A percentile compares a stretch with the other conserved stretches of the same genome.
Evolutionary conservation across 2,113 vertebrate species (phyloP).

Genomic region (Epinephelus cyanopodus): DNA sequence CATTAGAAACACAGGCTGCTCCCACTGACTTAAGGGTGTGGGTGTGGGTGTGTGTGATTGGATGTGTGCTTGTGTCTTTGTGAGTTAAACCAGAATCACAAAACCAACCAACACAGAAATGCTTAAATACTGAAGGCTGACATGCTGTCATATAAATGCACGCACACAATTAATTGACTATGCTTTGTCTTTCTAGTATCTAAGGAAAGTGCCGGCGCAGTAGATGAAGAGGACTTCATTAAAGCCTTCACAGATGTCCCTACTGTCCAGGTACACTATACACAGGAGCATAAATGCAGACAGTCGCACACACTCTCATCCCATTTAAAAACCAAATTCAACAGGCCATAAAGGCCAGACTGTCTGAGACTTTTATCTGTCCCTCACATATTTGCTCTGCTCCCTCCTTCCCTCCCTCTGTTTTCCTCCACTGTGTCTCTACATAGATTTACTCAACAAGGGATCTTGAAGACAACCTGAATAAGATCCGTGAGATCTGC

Average conservation of each 20-base stretch:
- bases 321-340: background rate
- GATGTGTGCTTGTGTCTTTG: constrained; percentile 15
- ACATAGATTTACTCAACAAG: constrained; percentile 94
- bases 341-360: background rate
- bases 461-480: constrained; percentile 97
- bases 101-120: background rate
- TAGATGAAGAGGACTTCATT: constrained; percentile 97
- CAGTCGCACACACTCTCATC: background rate
- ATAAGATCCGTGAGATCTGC: constrained; percentile 98
- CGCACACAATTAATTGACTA: background rate
- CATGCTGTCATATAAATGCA: background rate
- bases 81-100: constrained; percentile 23
- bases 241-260: constrained; percentile 96
- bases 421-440: constrained; percentile 2
- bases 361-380: constrained; percentile 4
- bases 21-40: background rate
- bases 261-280: constrained; percentile 88
- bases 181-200: constrained; percentile 81
- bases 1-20: constrained; percentile 62
- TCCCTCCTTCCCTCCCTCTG: background rate
- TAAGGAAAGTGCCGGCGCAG: constrained; percentile 92
- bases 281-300: constrained; percentile 9
- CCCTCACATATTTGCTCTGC: background rate
- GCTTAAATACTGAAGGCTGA: background rate
- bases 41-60: constrained; percentile 13